phyloP scores from a whole-genome alignment of 2,888 invertebrate genomes.

The Branchipolynoe longqiensis region DNA sequence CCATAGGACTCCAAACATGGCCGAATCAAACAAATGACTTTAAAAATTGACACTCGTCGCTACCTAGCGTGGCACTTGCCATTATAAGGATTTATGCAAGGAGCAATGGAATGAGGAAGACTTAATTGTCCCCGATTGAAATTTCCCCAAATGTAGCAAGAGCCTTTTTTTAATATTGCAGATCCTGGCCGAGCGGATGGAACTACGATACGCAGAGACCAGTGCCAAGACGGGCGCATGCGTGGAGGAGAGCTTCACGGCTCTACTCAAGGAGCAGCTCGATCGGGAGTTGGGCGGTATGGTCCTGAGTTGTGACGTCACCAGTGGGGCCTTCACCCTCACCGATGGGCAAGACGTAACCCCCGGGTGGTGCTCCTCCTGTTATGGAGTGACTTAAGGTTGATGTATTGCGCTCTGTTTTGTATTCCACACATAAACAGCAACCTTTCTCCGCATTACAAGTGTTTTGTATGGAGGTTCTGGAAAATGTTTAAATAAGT shows the following conservation, averaged over 20 bases:
- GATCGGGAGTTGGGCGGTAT: constrained; percentile 25
- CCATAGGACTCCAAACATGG: too few species aligned
- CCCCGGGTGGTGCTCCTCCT: constrained; percentile 22
- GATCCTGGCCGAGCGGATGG: constrained; percentile 29
- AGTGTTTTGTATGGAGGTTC: too few species aligned
- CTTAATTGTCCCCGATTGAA: too few species aligned
- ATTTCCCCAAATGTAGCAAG: not conserved
- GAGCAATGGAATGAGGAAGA: too few species aligned
- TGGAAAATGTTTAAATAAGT: too few species aligned
- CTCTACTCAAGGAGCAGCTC: not conserved
- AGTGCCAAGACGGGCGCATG: constrained; percentile 18
- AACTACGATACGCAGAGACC: constrained; percentile 9
- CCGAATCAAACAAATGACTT: too few species aligned
- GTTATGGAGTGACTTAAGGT: not conserved
- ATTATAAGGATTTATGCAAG: too few species aligned
- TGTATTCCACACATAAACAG: too few species aligned
- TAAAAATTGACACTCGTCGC: too few species aligned
- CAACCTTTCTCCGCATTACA: too few species aligned
- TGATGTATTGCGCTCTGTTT: too few species aligned
- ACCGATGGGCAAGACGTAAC: not conserved
- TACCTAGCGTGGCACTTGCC: too few species aligned
- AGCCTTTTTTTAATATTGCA: not conserved
- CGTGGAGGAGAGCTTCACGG: not conserved
- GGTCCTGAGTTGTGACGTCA: not conserved
- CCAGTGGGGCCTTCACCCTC: not conserved